These are phyloP conservation scores for Cyclophora punctaria DNA, from an alignment of 2,888 invertebrate genomes.

Conservation along the genomic window DNA sequence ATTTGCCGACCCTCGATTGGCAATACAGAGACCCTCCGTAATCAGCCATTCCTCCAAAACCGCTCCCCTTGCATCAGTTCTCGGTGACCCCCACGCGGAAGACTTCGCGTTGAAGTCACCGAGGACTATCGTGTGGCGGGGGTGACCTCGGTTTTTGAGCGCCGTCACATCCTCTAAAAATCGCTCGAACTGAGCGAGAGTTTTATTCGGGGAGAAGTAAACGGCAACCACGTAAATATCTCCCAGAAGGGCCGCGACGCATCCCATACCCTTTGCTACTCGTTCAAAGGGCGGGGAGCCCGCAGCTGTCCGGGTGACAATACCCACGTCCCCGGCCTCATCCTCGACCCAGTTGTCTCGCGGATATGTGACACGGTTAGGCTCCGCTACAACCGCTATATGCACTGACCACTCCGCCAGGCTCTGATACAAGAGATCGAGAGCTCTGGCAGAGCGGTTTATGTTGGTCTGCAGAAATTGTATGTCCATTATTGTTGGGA, in stretches of 20 bases:
- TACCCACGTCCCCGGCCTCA: not conserved
- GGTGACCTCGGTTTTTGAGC: not conserved
- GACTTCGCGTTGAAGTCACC: slow-evolving; percentile 16
- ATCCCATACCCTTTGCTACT: slow-evolving; percentile 7
- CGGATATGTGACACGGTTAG: not conserved
- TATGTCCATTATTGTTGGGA: not conserved
- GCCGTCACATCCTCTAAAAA: not conserved
- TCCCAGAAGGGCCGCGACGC: slow-evolving; percentile 4
- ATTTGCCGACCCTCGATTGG: not conserved
- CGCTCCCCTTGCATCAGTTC: not conserved
- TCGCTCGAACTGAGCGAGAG: not conserved
- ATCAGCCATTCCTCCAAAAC: not conserved
- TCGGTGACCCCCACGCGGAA: slow-evolving; percentile 11
- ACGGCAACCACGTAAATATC: not conserved
- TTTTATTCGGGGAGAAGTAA: not conserved
- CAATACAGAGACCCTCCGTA: not conserved
- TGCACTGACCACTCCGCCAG: slow-evolving; percentile 5
- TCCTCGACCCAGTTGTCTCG: not conserved
- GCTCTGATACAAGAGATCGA: slow-evolving; percentile 9
- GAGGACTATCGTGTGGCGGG: not conserved
- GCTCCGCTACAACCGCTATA: slow-evolving; percentile 2
- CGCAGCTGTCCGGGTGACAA: not conserved
- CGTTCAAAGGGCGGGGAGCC: slow-evolving; percentile 2
- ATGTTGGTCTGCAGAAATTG: not conserved
- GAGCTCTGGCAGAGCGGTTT: not conserved